phyloP scores from a whole-genome alignment of 2,888 invertebrate genomes.

The Hedychridium roseum region DNA sequence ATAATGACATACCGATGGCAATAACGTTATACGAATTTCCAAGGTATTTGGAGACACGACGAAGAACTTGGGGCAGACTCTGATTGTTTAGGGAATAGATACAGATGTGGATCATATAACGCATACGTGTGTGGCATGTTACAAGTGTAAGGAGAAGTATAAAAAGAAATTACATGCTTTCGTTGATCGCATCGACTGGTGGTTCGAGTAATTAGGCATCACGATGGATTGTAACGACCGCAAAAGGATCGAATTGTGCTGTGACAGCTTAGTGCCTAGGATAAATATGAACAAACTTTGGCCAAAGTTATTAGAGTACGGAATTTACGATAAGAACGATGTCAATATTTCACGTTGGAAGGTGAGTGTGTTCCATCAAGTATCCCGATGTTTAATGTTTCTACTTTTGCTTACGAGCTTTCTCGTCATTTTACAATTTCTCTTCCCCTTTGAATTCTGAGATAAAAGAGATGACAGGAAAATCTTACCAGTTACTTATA shows the following conservation, averaged over 20 bases:
- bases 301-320: slow-evolving; percentile 51
- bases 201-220: too few species aligned
- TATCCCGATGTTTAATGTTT: slow-evolving; percentile 1
- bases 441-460: neutral
- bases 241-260: slow-evolving; percentile 39
- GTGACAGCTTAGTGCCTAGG: slow-evolving; percentile 33
- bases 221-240: slow-evolving; percentile 50
- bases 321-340: slow-evolving; percentile 51
- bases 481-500: neutral
- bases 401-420: neutral
- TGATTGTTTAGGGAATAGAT: too few species aligned
- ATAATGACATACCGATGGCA: too few species aligned
- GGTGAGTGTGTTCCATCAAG: slow-evolving; percentile 31
- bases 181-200: too few species aligned
- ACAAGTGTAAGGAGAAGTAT: too few species aligned
- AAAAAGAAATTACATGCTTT: too few species aligned
- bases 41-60: too few species aligned
- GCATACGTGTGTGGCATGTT: too few species aligned
- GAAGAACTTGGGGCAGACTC: too few species aligned
- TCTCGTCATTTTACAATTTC: neutral
- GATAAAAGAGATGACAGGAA: neutral
- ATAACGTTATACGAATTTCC: too few species aligned
- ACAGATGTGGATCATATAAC: too few species aligned
- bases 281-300: slow-evolving; percentile 43
- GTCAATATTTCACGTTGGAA: slow-evolving; percentile 50